Evolutionary conservation across 2,888 invertebrate species (phyloP), one percentile per base, ranked within the genome.

Genomic region (Drosophila acutilabella): DNA sequence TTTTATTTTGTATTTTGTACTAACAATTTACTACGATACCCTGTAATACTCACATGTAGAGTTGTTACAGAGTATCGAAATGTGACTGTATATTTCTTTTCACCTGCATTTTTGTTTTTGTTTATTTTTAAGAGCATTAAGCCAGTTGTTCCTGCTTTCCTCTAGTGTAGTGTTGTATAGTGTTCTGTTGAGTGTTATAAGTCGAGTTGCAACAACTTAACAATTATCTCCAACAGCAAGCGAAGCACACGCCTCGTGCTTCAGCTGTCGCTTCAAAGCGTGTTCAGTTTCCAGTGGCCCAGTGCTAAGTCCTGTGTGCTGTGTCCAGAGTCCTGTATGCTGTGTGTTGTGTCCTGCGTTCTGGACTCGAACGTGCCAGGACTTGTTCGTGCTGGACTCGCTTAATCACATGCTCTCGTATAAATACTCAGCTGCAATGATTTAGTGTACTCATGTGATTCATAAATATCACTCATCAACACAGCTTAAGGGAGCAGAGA

Each of bases 381-480:
- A 73, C 44, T 50, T 48, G 51, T 20, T 48, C 57, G 30, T 40
- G 52, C 45, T 61, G 75, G 74, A 78, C 76, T 57, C 61, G 41
- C 75, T 69, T 74, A 74, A 74, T 73, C 75, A 69, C 70, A 79
- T 48, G 64, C 65, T 59, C 59, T 74, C 64, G 59, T 67, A 54
- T 54, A 54, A 54, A 57, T 57, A 47, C 57, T 57, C 61, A 51
- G 51, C 54, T 52, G 54, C 61, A 54, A 72, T 85, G 81, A 89
- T 79, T 87, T 89, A 84, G 64, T 68, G 81, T 58, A 74, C 87
- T 75, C 82, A 62, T 74, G 86, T 89, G 90, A 89, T 81, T 87
- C 86, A 87, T 87, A 88, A 87, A 90, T 90, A 88, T 89, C 82
- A 75, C 71, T 74, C 70, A 76, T 80, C 82, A 75, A 42, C 78